phyloP scores from a whole-genome alignment of 2,888 invertebrate species.

The Cenopis cana region DNA sequence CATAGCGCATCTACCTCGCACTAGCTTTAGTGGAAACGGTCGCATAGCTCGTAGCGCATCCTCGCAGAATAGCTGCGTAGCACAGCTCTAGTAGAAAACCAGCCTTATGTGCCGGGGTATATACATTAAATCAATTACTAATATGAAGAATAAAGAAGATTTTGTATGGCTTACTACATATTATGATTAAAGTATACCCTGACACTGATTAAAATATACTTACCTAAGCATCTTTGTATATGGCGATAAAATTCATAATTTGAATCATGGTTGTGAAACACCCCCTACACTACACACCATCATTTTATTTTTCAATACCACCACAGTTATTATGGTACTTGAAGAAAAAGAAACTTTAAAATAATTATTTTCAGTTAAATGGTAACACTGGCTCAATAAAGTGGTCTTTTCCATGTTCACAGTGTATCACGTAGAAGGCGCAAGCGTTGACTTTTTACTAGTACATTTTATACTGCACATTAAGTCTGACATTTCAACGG shows the following conservation, averaged over 20 bases:
- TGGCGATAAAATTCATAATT: background rate
- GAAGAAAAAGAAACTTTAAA: background rate
- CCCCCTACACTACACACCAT: background rate
- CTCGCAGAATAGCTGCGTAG: too few relatives aligned
- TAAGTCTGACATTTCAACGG: conserved; percentile 74
- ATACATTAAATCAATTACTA: too few relatives aligned
- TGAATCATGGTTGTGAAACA: background rate
- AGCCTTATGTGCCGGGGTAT: background rate
- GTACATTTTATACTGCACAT: conserved; percentile 59
- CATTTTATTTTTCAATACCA: conserved; percentile 2
- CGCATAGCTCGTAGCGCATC: too few relatives aligned
- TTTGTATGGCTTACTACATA: too few relatives aligned
- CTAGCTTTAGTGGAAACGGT: too few relatives aligned
- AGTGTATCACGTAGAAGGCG: conserved; percentile 49
- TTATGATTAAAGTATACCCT: background rate
- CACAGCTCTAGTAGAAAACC: too few relatives aligned
- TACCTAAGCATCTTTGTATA: background rate
- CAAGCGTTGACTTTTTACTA: conserved; percentile 62
- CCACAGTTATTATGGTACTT: background rate
- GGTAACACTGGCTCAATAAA: conserved; percentile 23
- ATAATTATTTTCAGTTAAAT: conserved; percentile 15
- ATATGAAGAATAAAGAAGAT: too few relatives aligned
- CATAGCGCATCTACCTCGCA: too few relatives aligned
- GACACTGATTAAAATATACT: background rate
- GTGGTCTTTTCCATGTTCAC: conserved; percentile 41